Evolutionary conservation across 2,888 invertebrate species (phyloP).

Genomic region (Yponomeuta plumbellus): DNA sequence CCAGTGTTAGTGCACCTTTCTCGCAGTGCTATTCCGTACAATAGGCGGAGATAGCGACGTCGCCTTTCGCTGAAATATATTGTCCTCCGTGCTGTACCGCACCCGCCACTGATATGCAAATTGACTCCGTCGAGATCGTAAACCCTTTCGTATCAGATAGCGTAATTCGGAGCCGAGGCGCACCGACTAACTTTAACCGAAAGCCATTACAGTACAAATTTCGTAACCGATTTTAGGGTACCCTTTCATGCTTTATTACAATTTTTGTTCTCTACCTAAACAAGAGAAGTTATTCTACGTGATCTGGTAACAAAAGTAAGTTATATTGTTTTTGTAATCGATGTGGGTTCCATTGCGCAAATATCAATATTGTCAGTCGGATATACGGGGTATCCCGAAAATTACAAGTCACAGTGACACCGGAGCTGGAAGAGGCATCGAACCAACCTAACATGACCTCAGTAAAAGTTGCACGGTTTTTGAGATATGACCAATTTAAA

Average conservation of each 20-base stretch:
- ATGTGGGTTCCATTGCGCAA: not conserved
- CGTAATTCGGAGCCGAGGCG: slow-evolving; percentile 54
- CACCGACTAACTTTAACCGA: slow-evolving; percentile 33
- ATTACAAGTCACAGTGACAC: too few species aligned
- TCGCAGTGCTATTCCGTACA: slow-evolving; percentile 41
- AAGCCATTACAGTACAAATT: slow-evolving; percentile 10
- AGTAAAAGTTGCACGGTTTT: too few species aligned
- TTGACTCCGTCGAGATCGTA: slow-evolving; percentile 61
- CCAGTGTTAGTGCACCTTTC: slow-evolving; percentile 45
- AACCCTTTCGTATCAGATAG: slow-evolving; percentile 65
- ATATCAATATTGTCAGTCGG: slow-evolving; percentile 10
- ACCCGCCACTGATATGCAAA: slow-evolving; percentile 65
- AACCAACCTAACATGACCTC: too few species aligned
- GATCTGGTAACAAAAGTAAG: not conserved
- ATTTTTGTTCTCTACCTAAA: not conserved
- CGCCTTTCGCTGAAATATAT: slow-evolving; percentile 62
- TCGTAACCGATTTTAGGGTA: slow-evolving; percentile 3
- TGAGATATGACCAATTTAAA: too few species aligned
- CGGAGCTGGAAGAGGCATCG: too few species aligned
- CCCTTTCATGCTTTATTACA: slow-evolving; percentile 2
- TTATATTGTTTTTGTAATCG: slow-evolving; percentile 2
- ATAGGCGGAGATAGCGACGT: slow-evolving; percentile 56
- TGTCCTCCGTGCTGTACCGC: slow-evolving; percentile 38
- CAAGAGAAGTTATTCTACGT: slow-evolving; percentile 2
- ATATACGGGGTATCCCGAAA: too few species aligned